A percentile compares a stretch with the other conserved stretches of the same genome.
Conservation (phyloP, 2,113 vertebrate species). For the crab-eating macaque (Macaca fascicularis) region T2T-MFA8v1.1 NC_088387.1:104263501-104264000, state of each 20-base stretch:
- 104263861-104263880: neutral
- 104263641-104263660: neutral
- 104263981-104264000: too few species aligned
- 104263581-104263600: neutral
- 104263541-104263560: neutral
- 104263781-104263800: neutral
- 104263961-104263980: neutral
- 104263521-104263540: neutral
- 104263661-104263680: neutral
- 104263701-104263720: neutral
- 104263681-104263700: neutral
- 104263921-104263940: neutral
- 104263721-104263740: neutral
- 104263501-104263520: neutral
- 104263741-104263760: neutral
- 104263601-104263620: neutral
- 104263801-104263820: too few species aligned
- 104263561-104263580: neutral
- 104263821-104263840: neutral
- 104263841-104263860: neutral
- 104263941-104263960: neutral
- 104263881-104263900: neutral
- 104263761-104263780: neutral
- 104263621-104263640: neutral
- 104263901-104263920: neutral